Conservation (phyloP, 2,113 vertebrate species). For the Nycticorax nycticorax region DNA sequence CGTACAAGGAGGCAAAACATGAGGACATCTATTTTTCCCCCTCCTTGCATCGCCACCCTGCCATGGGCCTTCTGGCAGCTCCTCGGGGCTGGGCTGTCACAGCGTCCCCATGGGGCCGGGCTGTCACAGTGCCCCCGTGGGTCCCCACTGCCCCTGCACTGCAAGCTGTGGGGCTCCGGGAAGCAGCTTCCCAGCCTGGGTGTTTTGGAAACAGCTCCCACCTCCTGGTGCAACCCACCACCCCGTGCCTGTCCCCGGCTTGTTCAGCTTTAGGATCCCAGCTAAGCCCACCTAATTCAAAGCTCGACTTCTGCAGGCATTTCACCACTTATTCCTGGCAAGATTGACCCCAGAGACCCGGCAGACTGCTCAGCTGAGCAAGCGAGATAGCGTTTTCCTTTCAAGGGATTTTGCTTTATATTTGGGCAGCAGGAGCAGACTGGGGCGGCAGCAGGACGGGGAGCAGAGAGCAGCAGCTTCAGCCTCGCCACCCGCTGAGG, state of each 20-base stretch:
- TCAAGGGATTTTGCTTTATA: constrained; percentile 14
- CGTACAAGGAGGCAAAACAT: not conserved
- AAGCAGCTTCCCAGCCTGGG: not conserved
- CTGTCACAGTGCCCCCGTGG: not conserved
- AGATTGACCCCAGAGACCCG: not conserved
- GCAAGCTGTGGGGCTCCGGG: not conserved
- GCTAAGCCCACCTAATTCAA: not conserved
- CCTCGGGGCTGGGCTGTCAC: not conserved
- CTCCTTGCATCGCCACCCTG: not conserved
- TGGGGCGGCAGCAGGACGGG: not conserved
- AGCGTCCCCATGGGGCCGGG: not conserved
- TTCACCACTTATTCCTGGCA: not conserved
- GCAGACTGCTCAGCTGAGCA: not conserved
- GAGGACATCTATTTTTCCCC: not conserved
- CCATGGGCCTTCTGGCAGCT: fast-evolving
- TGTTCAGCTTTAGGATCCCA: not conserved
- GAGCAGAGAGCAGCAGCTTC: not conserved
- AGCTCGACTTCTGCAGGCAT: not conserved
- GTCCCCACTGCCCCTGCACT: not conserved
- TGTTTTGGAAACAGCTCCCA: not conserved
- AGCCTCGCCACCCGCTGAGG: not conserved
- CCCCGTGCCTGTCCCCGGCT: not conserved
- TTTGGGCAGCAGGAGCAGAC: not conserved
- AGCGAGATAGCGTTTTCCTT: not conserved
- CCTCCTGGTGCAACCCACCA: fast-evolving